A percentile compares a stretch with the other conserved stretches of the same genome.
Conservation (phyloP, 2,888 invertebrate species). For the Luperina nickerlii region DNA sequence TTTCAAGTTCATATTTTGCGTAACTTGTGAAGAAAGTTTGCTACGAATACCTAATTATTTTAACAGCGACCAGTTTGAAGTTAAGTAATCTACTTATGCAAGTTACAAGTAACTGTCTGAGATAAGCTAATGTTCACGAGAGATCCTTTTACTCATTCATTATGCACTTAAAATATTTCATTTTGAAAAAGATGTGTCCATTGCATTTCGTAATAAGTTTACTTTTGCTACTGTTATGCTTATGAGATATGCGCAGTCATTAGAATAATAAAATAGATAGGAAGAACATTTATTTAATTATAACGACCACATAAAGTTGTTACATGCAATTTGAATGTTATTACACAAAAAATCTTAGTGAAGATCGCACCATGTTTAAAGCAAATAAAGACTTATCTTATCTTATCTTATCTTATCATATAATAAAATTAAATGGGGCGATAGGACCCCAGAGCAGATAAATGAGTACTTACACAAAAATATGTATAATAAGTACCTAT, state of each 20-base stretch:
- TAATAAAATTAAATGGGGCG: too few species aligned
- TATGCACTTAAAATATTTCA: neutral
- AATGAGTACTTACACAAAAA: too few species aligned
- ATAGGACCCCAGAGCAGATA: too few species aligned
- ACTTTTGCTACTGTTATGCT: neutral
- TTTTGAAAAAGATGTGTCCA: constrained; percentile 3
- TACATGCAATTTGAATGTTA: too few species aligned
- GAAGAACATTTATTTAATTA: neutral
- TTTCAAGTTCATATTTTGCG: neutral
- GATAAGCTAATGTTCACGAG: constrained; percentile 2
- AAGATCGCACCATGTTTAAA: too few species aligned
- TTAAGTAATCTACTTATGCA: neutral
- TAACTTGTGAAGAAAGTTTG: neutral
- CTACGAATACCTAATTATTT: neutral
- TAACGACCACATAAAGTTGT: neutral
- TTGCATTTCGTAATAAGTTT: constrained; percentile 3
- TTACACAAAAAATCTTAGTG: too few species aligned
- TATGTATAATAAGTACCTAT: too few species aligned
- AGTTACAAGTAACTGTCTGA: neutral
- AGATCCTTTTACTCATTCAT: neutral
- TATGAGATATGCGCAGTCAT: neutral
- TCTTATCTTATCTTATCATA: too few species aligned
- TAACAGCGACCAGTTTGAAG: neutral
- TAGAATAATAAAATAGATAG: too few species aligned
- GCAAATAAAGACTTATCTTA: too few species aligned